Evolutionary conservation across 2,888 invertebrate species (phyloP).

Genomic region (Mythimna vitellina): DNA sequence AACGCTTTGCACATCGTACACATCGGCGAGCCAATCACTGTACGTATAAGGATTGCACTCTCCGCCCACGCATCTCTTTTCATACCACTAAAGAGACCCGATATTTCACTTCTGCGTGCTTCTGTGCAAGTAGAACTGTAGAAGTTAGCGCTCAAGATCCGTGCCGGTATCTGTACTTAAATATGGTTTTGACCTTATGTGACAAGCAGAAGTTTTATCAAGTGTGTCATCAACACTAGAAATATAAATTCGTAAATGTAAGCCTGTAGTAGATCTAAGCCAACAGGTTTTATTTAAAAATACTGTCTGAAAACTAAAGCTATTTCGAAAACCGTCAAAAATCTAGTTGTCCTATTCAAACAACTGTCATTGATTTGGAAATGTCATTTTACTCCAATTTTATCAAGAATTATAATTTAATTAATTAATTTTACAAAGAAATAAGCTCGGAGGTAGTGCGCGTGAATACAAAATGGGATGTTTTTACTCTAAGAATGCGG

Average conservation of each 20-base stretch:
- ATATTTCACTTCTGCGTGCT: too few relatives aligned
- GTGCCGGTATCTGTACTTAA: too few relatives aligned
- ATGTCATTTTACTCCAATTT: constrained; percentile 83
- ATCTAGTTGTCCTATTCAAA: constrained; percentile 85
- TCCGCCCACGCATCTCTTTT: too few relatives aligned
- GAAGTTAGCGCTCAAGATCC: too few relatives aligned
- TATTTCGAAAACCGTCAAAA: constrained; percentile 78
- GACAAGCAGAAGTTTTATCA: background rate
- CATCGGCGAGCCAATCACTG: too few relatives aligned
- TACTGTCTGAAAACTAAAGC: constrained; percentile 65
- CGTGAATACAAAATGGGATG: constrained; percentile 82
- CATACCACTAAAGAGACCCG: too few relatives aligned
- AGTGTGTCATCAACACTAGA: background rate
- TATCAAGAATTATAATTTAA: constrained; percentile 77
- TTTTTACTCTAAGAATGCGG: constrained; percentile 77
- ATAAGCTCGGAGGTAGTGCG: constrained; percentile 59
- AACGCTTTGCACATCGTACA: too few relatives aligned
- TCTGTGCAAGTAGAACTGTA: too few relatives aligned
- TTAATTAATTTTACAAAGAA: constrained; percentile 69
- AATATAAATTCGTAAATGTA: background rate
- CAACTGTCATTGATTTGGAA: constrained; percentile 83
- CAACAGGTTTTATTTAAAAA: constrained; percentile 51
- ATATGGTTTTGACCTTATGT: background rate
- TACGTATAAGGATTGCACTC: too few relatives aligned
- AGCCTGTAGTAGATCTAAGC: constrained; percentile 11